Evolutionary conservation across 2,113 vertebrate genomes (phyloP), one percentile per base, ranked within the genome.

Genomic region (Willisornis vidua): DNA sequence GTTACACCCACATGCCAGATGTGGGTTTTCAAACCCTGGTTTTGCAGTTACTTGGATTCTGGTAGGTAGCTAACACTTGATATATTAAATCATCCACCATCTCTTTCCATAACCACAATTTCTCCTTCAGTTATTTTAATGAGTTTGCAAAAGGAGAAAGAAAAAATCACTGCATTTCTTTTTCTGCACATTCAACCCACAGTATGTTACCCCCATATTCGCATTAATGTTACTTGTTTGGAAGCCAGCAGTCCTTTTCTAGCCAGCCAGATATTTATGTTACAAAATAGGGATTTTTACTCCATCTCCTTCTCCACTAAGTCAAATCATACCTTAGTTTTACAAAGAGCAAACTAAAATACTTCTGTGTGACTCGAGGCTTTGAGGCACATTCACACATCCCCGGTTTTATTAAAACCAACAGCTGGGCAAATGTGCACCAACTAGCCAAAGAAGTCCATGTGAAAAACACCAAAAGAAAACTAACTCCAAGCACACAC

Each of bases 1-100:
- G 87, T 20, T 75, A 96, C 82, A 83, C 90, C 90, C 95, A 95
- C 82, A 4, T 52, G 89, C 96, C 97, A 96, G 96, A 95, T 96
- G 96, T 95, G 94, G 80, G 83, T 85, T 96, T 96, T 90, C 85
- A 94, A 91, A 85, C 67, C 61, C n/a, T 18, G 14, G 17, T 61
- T 90, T 90, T 58, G 16, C 37, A 88, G 80, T 83, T 63, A 87
- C 43, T 52, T 19, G 24, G 52, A 83, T 92, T 78, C 73, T 78
- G 25, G 63, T 85, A 93, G 43, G 31, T 90, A 91, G 71, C 58
- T 74, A 83, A 79, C 2, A 6, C 78, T 83, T 31, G 62, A 65
- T 85, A 80, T 14, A 12, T 31, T 70, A 84, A 92, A 75, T 66
- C 83, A 70, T 39, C n/a, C 28, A 68, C 41, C 7, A 7, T 33